Evolutionary conservation across 1,140 invertebrate species (phyloP), one percentile per base, ranked within the genome.

Genomic region (Holotrichia oblita): DNA sequence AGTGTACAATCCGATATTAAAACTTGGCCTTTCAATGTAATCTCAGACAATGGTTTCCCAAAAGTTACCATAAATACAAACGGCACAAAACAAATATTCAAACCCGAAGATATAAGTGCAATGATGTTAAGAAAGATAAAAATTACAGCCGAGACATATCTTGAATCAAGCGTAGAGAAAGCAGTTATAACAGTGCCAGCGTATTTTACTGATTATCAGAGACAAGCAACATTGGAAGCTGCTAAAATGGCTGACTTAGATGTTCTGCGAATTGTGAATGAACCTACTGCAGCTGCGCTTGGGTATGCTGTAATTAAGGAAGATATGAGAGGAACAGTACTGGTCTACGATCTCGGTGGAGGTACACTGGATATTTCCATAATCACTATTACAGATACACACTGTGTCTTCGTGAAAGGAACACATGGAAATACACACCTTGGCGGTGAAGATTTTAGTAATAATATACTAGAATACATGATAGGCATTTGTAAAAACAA

Each of bases 151-250:
- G 94, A 81, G 82, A 91, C 91, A 64, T 98, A 98, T 85, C 87
- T 98, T 17, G 95, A 93, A 82, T 92, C 92, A 0, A 85, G 91
- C 7, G 94, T 96, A 0, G 97, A 96, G 85, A 97, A 98, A 89
- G 97, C 97, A 20, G 97, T 99, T 77, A 89, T 98, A 79, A 99
- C 97, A 64, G 97, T 98, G 40, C 97, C 97, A 97, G 97, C 97
- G 59, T 98, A 98, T 87, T 98, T 98, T 87, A 98, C 98, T 87
- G 97, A 98, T 86, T 97, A 96, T 6, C 97, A 98, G 86, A 90
- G 97, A 89, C 96, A 98, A 89, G 96, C 97, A n/a, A 89, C 77
- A 10, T 22, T 34, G 17, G 97, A 98, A 91, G 97, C 97, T 83
- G 97, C 97, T 3, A 96, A 99, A 88, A 99, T 99, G 87, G 88